Evolutionary conservation across 2,113 vertebrate genomes (phyloP).

Genomic region (Sapayoa aenigma): DNA sequence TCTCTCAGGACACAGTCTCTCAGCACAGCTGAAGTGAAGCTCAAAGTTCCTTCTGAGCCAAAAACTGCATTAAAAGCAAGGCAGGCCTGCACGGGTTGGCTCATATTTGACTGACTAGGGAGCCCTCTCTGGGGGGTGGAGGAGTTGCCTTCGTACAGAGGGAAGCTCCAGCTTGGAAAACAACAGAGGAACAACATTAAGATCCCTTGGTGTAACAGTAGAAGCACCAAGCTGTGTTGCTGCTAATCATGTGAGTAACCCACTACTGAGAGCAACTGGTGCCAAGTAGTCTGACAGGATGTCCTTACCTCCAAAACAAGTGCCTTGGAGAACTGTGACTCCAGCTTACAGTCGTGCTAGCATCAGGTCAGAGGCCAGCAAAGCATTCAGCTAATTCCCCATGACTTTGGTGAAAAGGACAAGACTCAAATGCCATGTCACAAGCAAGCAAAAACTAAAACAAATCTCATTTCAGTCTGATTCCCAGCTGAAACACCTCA

Average conservation of each 20-base stretch:
- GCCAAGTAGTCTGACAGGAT: background rate
- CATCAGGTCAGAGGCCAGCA: background rate
- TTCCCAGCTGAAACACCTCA: background rate
- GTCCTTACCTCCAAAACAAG: background rate
- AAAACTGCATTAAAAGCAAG: background rate
- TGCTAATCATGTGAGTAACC: background rate
- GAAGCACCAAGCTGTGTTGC: background rate
- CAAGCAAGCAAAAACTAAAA: background rate
- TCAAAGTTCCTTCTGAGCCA: background rate
- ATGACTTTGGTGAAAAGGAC: background rate
- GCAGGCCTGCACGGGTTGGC: background rate
- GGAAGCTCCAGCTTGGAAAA: background rate
- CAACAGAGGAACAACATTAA: background rate
- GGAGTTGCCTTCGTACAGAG: background rate
- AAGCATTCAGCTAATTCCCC: background rate
- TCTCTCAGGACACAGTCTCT: background rate
- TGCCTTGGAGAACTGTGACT: background rate
- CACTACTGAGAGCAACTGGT: accelerated
- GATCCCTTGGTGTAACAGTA: background rate
- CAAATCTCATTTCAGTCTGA: background rate
- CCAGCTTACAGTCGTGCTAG: background rate
- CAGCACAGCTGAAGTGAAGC: background rate
- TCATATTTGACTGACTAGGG: background rate
- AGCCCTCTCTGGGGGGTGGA: background rate
- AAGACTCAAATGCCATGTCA: background rate